Base-by-base conservation (phyloP, 2,888 invertebrate genomes). In the Oscheius sp. region DNA sequence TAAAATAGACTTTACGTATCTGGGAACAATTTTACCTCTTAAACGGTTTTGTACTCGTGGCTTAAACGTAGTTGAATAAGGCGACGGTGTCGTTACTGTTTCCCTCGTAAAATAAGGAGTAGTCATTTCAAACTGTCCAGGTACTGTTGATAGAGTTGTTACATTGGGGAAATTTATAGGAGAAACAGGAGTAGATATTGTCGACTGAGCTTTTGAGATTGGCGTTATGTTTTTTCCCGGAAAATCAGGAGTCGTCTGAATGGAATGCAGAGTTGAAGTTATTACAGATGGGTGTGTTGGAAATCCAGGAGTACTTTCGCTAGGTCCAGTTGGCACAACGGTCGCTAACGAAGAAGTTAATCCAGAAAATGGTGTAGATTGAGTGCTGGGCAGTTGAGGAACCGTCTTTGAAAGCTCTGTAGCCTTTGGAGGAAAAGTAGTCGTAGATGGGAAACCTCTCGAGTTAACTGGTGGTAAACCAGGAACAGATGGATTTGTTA, bases 11-110 rank as follows among this genome's bases (percentile, higher is more conserved):
- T 1, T 8, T 15, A 57, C 8, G 3, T 31, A 17, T 33, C 1
- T n/a, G n/a, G n/a, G 4, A 57, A 3, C 20, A 48, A 5, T 25
- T 4, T 3, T 39, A 61, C 61, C 45, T 42, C 64, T 48, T 27
- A 64, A 34, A 50, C 52, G n/a, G 10, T 64, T 64, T 27, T 64
- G 48, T 5, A 50, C 50, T 29, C 52, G 34, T 17, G 33, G 34
- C 37, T 64, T 64, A 6, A 29, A 42, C n/a, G 57, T 15, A n/a
- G 64, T 34, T 23, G 50, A 8, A 20, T 64, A 52, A 10, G 53
- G 64, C 6, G 50, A 53, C 4, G 27, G 50, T 5, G 70, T 45
- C n/a, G 70, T 63, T 10, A 57, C 48, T 1, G 74, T 55, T n/a
- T 53, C n/a, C 3, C 33, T 25, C 15, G 37, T 50, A 0, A 55